These are phyloP conservation scores for Lottia gigantea DNA, from an alignment of 2,888 invertebrate genomes.

Conservation along the genomic window DNA sequence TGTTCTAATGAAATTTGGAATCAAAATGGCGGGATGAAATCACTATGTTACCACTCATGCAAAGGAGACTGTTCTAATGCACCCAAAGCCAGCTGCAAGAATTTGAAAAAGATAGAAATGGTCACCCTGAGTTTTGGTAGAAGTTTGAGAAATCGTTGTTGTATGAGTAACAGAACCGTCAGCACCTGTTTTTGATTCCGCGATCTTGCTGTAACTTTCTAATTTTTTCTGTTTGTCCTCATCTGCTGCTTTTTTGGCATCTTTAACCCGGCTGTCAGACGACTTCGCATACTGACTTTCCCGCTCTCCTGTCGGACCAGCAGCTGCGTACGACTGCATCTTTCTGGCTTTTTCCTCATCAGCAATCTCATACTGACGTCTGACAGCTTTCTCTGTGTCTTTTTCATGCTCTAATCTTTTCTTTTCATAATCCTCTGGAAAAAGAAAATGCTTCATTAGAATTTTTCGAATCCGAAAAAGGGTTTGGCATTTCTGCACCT, in stretches of 20 bases:
- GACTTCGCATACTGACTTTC: constrained; percentile 25
- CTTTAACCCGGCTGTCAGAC: constrained; percentile 24
- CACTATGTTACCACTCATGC: too few species aligned
- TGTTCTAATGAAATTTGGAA: too few species aligned
- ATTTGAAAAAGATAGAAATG: not conserved
- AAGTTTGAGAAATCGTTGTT: constrained; percentile 15
- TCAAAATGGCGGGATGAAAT: too few species aligned
- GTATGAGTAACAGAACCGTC: constrained; percentile 20
- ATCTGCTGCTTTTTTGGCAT: constrained; percentile 56
- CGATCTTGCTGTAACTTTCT: constrained; percentile 37
- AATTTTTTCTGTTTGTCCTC: constrained; percentile 63
- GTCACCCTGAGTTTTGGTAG: constrained; percentile 1
- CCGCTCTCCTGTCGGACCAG: constrained; percentile 27
- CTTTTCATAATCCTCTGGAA: constrained; percentile 53
- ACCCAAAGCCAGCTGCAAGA: too few species aligned
- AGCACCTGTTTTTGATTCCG: constrained; percentile 22
- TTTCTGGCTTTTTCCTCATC: constrained; percentile 51
- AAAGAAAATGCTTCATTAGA: not conserved
- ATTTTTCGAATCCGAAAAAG: too few species aligned
- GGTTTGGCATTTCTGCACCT: too few species aligned
- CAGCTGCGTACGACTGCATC: constrained; percentile 32
- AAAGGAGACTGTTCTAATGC: too few species aligned
- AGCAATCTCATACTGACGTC: constrained; percentile 55
- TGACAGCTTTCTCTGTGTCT: constrained; percentile 42
- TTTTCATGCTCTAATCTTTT: constrained; percentile 43